Percentiles rank a stretch among this genome's conserved stretches.
Evolutionary conservation across 2,888 invertebrate species (phyloP).

Genomic region (Pandemis corylana): DNA sequence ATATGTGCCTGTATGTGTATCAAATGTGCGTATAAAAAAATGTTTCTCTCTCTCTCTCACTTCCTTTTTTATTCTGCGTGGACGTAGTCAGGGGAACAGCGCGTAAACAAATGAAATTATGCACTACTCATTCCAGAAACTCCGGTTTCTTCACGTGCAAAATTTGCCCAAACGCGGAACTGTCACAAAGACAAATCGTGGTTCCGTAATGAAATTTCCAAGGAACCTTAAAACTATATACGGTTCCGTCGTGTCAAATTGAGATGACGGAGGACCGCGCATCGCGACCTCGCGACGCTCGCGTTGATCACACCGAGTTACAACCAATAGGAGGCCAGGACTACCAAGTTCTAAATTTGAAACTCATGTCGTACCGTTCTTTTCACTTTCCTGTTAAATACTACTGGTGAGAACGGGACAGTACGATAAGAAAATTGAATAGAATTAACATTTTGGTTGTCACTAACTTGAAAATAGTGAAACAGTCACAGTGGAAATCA

Average conservation of each 20-base stretch:
- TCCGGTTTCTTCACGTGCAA: conserved; percentile 23
- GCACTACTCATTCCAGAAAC: neutral
- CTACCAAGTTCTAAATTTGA: neutral
- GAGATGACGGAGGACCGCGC: conserved; percentile 66
- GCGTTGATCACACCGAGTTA: conserved; percentile 36
- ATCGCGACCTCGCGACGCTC: conserved; percentile 45
- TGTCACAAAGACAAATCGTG: conserved; percentile 41
- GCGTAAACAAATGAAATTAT: neutral
- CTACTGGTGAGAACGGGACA: no score
- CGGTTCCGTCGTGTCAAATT: conserved; percentile 63
- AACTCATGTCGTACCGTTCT: no score
- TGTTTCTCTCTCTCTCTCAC: no score
- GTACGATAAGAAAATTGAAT: no score
- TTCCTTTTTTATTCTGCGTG: neutral
- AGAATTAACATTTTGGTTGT: no score
- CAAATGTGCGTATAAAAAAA: no score
- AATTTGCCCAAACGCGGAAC: conserved; percentile 28
- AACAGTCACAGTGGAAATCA: no score
- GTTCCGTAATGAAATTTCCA: conserved; percentile 50
- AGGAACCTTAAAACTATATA: conserved; percentile 55
- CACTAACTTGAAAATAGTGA: no score
- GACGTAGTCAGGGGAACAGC: neutral
- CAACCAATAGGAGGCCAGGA: neutral
- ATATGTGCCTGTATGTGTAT: no score
- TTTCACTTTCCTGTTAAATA: no score